Percentiles rank a stretch among this genome's conserved stretches.
Conservation (phyloP, 2,113 vertebrate species). For the Struthidea cinerea region DNA sequence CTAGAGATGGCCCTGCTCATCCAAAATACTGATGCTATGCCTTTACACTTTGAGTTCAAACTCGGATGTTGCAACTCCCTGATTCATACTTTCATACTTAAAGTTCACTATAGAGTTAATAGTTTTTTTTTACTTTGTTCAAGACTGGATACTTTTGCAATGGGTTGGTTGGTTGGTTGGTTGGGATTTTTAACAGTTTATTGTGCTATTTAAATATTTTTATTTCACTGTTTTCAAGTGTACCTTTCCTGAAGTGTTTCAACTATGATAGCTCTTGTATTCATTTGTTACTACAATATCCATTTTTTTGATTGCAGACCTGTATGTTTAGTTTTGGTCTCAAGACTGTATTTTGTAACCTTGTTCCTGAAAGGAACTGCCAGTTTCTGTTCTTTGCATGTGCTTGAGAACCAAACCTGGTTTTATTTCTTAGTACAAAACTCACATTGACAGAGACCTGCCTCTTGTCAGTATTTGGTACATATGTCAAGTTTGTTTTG, state of each 20-base stretch:
- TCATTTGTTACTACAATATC: not conserved
- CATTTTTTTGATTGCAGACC: not conserved
- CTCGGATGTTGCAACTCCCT: not conserved
- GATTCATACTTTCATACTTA: not conserved
- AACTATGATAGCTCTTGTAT: not conserved
- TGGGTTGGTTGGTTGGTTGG: not conserved
- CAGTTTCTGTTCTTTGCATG: not conserved
- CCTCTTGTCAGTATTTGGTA: not conserved
- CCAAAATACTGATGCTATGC: not conserved
- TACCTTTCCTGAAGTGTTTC: not conserved
- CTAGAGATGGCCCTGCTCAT: not conserved
- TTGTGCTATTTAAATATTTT: not conserved
- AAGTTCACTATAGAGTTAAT: not conserved
- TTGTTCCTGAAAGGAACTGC: not conserved
- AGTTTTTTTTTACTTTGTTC: not conserved
- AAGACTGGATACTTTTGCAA: not conserved
- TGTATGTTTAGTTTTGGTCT: not conserved
- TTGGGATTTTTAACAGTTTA: not conserved
- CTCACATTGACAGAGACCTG: not conserved
- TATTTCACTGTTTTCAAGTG: not conserved
- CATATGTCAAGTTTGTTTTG: not conserved
- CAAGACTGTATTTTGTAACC: not conserved
- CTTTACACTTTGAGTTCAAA: not conserved
- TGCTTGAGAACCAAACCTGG: accelerated
- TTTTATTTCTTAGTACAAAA: not conserved